phyloP scores from a whole-genome alignment of 1,140 invertebrate species.

The Pseudomyrmex sp. region DNA sequence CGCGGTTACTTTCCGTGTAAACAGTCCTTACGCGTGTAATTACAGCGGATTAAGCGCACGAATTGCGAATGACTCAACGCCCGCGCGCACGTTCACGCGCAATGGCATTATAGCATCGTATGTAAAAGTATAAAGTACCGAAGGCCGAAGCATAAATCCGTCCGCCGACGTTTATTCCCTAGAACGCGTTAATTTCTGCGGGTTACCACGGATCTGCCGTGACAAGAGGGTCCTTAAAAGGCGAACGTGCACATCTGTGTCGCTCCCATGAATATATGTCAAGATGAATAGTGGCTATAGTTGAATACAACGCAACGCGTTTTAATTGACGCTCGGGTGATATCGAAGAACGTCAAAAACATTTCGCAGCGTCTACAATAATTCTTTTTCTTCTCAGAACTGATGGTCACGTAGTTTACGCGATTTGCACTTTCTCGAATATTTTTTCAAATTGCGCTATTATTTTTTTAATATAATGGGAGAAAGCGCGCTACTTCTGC shows the following conservation, averaged over 20 bases:
- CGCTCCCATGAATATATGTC: not conserved
- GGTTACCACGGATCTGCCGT: conserved; percentile 48
- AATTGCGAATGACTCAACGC: conserved; percentile 36
- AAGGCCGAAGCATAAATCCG: conserved; percentile 61
- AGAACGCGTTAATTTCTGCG: conserved; percentile 65
- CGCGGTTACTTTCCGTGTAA: conserved; percentile 9
- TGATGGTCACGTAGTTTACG: not conserved
- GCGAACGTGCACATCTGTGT: not conserved
- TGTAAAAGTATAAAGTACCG: not conserved
- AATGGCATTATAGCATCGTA: not conserved
- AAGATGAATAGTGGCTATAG: not conserved
- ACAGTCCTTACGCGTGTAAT: conserved; percentile 14
- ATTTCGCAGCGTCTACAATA: not conserved
- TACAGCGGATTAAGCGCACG: conserved; percentile 10
- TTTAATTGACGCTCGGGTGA: not conserved
- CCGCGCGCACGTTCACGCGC: conserved; percentile 10
- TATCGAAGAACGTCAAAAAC: not conserved
- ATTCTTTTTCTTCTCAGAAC: not conserved
- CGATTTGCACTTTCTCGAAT: not conserved
- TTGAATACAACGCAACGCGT: not conserved
- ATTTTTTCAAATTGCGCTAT: not conserved
- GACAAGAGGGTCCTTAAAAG: conserved; percentile 59
- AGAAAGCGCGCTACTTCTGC: not conserved
- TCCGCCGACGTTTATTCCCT: conserved; percentile 56
- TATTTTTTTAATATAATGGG: not conserved